These are phyloP conservation scores for Carcina quercana DNA, from an alignment of 2,888 invertebrate genomes.

Conservation along the genomic window DNA sequence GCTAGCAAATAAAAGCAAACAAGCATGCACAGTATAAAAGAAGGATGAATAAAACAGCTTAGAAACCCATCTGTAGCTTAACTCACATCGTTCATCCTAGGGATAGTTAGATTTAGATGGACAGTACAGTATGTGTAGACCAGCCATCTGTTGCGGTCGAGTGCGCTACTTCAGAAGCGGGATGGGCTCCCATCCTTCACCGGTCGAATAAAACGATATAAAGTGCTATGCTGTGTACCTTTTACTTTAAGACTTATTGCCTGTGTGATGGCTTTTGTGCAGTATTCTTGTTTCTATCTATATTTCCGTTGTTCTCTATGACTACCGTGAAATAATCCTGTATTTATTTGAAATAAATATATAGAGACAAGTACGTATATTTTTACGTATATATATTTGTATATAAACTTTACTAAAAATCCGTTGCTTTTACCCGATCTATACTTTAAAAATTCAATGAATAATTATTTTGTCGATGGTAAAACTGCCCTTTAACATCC, in stretches of 20 bases:
- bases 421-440: not conserved
- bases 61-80: too few species aligned
- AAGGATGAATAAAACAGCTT: too few species aligned
- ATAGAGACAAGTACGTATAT: not conserved
- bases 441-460: not conserved
- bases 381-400: not conserved
- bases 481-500: too few species aligned
- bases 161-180: constrained; percentile 44
- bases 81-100: too few species aligned
- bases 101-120: too few species aligned
- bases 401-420: not conserved
- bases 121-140: too few species aligned
- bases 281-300: not conserved
- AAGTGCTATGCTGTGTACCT: constrained; percentile 12
- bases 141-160: constrained; percentile 64
- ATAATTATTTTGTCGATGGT: not conserved
- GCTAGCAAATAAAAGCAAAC: too few species aligned
- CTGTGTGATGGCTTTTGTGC: constrained; percentile 4
- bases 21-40: too few species aligned
- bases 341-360: not conserved
- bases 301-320: not conserved
- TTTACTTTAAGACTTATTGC: constrained; percentile 7
- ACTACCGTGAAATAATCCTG: not conserved
- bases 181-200: constrained; percentile 47
- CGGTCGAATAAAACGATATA: constrained; percentile 44